A percentile compares a stretch with the other conserved stretches of the same genome.
Evolutionary conservation across 2,888 invertebrate genomes (phyloP).

Genomic region (Petrolisthes manimaculis): DNA sequence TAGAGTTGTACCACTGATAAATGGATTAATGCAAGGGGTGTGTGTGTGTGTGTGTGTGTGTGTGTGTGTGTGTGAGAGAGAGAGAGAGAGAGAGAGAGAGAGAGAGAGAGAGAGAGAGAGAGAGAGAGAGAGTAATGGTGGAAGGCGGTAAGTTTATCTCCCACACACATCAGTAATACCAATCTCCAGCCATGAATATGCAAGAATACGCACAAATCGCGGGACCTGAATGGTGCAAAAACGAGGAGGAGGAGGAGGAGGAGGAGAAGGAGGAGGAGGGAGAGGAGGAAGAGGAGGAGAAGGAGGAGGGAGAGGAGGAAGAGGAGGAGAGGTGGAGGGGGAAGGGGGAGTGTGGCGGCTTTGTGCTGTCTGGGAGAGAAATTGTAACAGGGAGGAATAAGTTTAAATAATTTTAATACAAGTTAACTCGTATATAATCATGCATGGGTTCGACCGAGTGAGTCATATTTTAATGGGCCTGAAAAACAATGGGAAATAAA

Average conservation of each 20-base stretch:
- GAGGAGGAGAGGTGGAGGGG: neutral
- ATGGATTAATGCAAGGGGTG: neutral
- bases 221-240: neutral
- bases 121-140: conserved; percentile 18
- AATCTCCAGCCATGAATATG: neutral
- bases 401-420: too few species aligned
- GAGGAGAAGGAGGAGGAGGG: neutral
- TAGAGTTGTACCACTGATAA: neutral
- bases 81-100: neutral
- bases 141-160: neutral
- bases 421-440: too few species aligned
- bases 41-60: conserved; percentile 21
- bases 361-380: neutral
- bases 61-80: conserved; percentile 29
- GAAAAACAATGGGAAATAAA: too few species aligned
- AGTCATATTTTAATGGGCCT: too few species aligned
- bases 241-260: neutral
- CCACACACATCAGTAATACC: neutral
- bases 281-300: neutral
- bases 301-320: neutral
- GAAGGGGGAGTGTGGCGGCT: neutral
- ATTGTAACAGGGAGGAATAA: too few species aligned
- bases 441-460: too few species aligned
- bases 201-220: neutral
- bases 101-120: conserved; percentile 15